Evolutionary conservation across 1,140 invertebrate species (phyloP), one percentile per base, ranked within the genome.

Genomic region (Arctopsyche grandis): DNA sequence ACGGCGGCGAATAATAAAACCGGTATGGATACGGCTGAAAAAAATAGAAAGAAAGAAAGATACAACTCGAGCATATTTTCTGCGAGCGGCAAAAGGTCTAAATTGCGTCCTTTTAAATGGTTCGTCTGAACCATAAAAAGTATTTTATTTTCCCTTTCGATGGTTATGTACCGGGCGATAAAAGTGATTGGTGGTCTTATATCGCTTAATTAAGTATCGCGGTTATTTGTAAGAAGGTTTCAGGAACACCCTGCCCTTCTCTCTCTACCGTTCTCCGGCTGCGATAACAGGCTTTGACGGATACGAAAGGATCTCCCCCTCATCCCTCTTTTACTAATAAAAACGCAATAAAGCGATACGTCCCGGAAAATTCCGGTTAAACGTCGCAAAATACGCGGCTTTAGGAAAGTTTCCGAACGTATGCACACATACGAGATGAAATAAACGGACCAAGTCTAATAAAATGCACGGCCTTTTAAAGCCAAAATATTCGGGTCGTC

Each of bases 121-220:
- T 79, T 74, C 63, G 43, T 70, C 63, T 21, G 60, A 66, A 63
- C 75, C 75, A 79, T 79, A 82, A 79, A 79, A 79, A 82, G 78
- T 79, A 82, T 78, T 82, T 82, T 82, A 82, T 79, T 82, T 82
- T 66, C 78, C 63, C 71, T 48, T 66, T 63, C 78, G 75, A 82
- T 82, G 78, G 81, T 82, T 82, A 82, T 82, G 78, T 78, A 76
- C 75, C 21, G 69, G 63, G 78, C 70, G 46, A 82, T 82, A 82
- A 82, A 82, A 79, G 81, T 82, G 81, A 82, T 82, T 82, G 81
- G 81, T 82, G 71, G 76, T 66, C 79, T 82, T 82, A 82, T 80
- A 82, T 82, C 73, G 81, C 79, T 82, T 82, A 82, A 82, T 82
- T 82, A 82, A 82, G 81, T 79, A 56, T 60, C 81, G 52, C 75